These are phyloP conservation scores for Argopecten irradians DNA, from an alignment of 1,140 invertebrate species.

Conservation along the genomic window DNA sequence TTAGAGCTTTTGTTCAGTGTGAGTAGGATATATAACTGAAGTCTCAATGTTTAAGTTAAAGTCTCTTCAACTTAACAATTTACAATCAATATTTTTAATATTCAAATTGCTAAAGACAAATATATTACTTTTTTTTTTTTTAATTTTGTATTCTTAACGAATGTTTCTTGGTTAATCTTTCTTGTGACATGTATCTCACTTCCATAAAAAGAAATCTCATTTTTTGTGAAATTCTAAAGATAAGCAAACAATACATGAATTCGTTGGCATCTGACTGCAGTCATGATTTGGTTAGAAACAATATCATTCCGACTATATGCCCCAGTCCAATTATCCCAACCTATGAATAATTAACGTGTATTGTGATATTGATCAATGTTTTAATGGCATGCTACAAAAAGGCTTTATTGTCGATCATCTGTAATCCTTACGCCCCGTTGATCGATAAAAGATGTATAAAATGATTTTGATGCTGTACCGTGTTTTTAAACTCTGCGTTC, in stretches of 20 bases:
- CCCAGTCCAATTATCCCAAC: not conserved
- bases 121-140: not conserved
- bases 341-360: not conserved
- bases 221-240: not conserved
- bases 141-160: not conserved
- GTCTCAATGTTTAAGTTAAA: not conserved
- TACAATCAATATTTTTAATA: too few relatives aligned
- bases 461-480: too few relatives aligned
- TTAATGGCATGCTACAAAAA: not conserved
- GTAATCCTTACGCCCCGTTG: not conserved
- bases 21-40: not conserved
- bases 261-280: not conserved
- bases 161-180: not conserved
- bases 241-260: not conserved
- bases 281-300: not conserved
- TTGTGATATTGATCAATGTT: not conserved
- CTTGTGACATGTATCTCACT: not conserved
- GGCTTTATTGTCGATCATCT: conserved; percentile 1
- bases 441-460: not conserved
- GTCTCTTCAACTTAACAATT: not conserved
- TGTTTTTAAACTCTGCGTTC: too few relatives aligned
- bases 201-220: not conserved
- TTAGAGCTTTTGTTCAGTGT: not conserved
- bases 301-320: not conserved
- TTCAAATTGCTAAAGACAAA: not conserved